These are phyloP conservation scores for Hippocampus abdominalis DNA, from an alignment of 2,113 vertebrate genomes.

Conservation along the genomic window DNA sequence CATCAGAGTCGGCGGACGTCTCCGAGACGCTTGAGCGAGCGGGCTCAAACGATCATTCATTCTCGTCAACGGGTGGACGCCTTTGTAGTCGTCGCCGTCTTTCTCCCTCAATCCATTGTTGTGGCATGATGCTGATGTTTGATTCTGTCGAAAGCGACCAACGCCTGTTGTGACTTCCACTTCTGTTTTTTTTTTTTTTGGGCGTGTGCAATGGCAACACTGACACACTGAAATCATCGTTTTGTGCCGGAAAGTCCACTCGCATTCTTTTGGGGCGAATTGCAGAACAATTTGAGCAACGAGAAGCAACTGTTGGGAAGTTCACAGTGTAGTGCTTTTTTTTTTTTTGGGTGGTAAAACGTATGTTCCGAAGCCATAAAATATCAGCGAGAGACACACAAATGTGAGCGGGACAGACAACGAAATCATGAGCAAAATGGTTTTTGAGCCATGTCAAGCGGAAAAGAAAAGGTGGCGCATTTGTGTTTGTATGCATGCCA, in stretches of 20 bases:
- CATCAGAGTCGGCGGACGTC: slow-evolving; percentile 30
- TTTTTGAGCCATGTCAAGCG: slow-evolving; percentile 50
- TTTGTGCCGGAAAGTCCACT: slow-evolving; percentile 32
- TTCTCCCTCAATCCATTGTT: slow-evolving; percentile 57
- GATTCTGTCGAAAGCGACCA: slow-evolving; percentile 68
- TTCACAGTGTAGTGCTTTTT: slow-evolving; percentile 16
- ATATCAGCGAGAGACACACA: slow-evolving; percentile 59
- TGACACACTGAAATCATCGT: slow-evolving; percentile 52
- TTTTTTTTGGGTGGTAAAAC: slow-evolving; percentile 11
- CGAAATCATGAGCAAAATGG: slow-evolving; percentile 59
- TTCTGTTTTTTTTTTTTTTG: slow-evolving; percentile 51
- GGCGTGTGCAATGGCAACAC: slow-evolving; percentile 58
- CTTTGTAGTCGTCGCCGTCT: slow-evolving; percentile 48
- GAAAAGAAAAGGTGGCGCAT: slow-evolving; percentile 55
- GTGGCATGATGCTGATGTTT: slow-evolving; percentile 70
- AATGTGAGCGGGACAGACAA: slow-evolving; percentile 60
- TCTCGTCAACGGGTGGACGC: slow-evolving; percentile 51
- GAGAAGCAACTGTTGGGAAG: slow-evolving; percentile 38
- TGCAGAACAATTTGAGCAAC: slow-evolving; percentile 29
- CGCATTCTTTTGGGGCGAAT: slow-evolving; percentile 44
- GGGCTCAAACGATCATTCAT: slow-evolving; percentile 48
- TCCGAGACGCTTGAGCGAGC: slow-evolving; percentile 59
- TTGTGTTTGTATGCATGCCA: slow-evolving; percentile 74
- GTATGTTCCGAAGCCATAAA: slow-evolving; percentile 75
- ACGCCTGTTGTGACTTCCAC: slow-evolving; percentile 60